Percentiles rank a stretch among this genome's conserved stretches.
Evolutionary conservation across 2,888 invertebrate species (phyloP).

Genomic region (Eupithecia vulgata): DNA sequence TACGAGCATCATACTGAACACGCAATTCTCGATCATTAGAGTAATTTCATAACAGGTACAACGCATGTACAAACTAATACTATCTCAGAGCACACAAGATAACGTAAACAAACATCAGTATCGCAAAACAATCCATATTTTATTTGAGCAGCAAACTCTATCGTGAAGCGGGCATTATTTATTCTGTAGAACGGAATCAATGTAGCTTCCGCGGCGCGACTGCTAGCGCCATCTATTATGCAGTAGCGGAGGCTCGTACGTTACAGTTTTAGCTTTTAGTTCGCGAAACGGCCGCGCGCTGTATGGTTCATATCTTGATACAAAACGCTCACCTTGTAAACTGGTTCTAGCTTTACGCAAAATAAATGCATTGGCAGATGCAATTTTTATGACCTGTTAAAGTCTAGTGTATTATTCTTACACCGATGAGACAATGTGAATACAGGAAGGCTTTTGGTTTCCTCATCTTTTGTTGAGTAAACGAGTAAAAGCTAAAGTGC

Average conservation of each 20-base stretch:
- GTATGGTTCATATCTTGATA: conserved; percentile 11
- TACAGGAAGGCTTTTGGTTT: neutral
- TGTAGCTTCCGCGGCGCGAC: conserved; percentile 25
- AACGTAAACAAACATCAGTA: conserved; percentile 60
- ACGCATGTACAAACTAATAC: conserved; percentile 41
- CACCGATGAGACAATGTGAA: neutral
- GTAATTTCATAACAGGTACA: conserved; percentile 31
- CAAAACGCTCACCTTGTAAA: conserved; percentile 9
- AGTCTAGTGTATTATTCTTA: neutral
- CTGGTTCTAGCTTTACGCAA: conserved; percentile 17
- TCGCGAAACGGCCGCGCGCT: conserved; percentile 31
- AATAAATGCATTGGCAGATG: conserved; percentile 20
- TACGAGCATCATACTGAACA: conserved; percentile 7
- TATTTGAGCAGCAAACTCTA: conserved; percentile 58
- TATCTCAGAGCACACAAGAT: conserved; percentile 57
- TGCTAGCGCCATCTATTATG: conserved; percentile 45
- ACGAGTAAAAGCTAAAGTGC: no score
- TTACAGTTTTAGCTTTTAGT: conserved; percentile 23
- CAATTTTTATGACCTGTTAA: conserved; percentile 10
- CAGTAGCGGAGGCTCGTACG: conserved; percentile 40
- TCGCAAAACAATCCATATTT: conserved; percentile 68
- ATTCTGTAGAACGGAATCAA: conserved; percentile 29
- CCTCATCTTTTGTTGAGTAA: neutral
- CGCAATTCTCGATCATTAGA: conserved; percentile 18
- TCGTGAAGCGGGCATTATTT: conserved; percentile 48